Percentiles rank a stretch among this genome's conserved stretches.
phyloP scores from a whole-genome alignment of 2,888 invertebrate species.

The Drosophila diplacantha region DNA sequence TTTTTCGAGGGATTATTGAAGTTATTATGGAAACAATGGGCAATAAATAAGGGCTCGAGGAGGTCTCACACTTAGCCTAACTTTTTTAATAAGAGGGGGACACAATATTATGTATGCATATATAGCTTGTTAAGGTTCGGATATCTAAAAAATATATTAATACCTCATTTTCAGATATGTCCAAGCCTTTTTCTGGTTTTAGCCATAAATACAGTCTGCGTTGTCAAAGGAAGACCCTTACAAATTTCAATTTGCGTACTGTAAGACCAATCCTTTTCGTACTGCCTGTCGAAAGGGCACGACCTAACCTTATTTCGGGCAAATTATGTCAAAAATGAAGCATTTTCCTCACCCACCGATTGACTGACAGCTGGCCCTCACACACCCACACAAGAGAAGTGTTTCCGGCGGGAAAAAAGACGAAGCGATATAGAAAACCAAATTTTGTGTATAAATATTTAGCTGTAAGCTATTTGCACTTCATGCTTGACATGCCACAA shows the following conservation, averaged over 20 bases:
- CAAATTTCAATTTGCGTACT: background rate
- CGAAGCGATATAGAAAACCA: slow-evolving; percentile 26
- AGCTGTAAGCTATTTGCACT: slow-evolving; percentile 70
- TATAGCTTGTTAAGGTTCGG: background rate
- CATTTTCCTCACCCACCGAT: slow-evolving; percentile 20
- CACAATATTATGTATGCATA: too few relatives aligned
- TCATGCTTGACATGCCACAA: slow-evolving; percentile 67
- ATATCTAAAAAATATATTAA: background rate
- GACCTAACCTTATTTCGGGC: slow-evolving; percentile 21
- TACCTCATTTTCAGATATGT: background rate
- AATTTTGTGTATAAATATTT: slow-evolving; percentile 66
- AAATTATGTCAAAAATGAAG: slow-evolving; percentile 42
- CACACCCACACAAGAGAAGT: slow-evolving; percentile 11
- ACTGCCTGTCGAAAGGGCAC: slow-evolving; percentile 4
- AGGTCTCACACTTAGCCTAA: background rate
- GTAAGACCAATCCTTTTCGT: background rate
- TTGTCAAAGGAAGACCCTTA: too few relatives aligned
- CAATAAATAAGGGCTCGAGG: slow-evolving; percentile 22
- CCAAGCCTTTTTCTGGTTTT: background rate
- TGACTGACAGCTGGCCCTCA: slow-evolving; percentile 32
- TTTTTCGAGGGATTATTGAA: slow-evolving; percentile 46
- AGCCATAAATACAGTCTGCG: background rate
- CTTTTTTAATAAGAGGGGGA: background rate
- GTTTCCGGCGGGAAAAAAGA: slow-evolving; percentile 14
- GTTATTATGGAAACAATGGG: slow-evolving; percentile 39